Percentiles rank a stretch among this genome's conserved stretches.
Evolutionary conservation across 2,888 invertebrate species (phyloP).

Genomic region (Petrolisthes manimaculis): DNA sequence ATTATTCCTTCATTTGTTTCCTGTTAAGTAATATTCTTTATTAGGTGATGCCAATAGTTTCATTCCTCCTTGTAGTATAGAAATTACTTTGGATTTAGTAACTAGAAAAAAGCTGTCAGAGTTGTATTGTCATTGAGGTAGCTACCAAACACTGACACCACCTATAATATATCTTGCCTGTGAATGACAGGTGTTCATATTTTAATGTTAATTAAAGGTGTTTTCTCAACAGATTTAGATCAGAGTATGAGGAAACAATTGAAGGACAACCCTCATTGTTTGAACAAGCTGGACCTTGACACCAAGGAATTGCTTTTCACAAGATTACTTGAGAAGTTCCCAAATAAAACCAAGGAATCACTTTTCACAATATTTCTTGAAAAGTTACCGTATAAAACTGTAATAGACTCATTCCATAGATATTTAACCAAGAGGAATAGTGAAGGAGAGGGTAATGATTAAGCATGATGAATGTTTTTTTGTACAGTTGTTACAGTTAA

Average conservation of each 20-base stretch:
- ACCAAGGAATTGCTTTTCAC: slow-evolving; percentile 1
- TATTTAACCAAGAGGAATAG: not conserved
- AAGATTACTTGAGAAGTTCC: not conserved
- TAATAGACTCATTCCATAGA: not conserved
- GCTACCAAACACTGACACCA: no score
- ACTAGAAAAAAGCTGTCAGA: no score
- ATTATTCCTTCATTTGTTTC: no score
- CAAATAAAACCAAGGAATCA: slow-evolving; percentile 1
- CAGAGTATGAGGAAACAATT: not conserved
- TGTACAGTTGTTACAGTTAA: no score
- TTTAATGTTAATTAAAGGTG: not conserved
- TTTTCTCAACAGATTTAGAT: slow-evolving; percentile 9
- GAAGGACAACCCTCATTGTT: not conserved
- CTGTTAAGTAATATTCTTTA: no score
- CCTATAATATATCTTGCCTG: no score
- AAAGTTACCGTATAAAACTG: not conserved
- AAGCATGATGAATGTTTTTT: not conserved
- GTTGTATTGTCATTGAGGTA: no score
- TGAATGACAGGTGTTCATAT: no score
- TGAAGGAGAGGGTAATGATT: not conserved
- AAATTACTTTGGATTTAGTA: no score
- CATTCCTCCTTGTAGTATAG: no score
- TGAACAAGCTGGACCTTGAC: not conserved
- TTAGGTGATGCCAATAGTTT: no score
- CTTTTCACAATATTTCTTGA: not conserved